Evolutionary conservation across 2,113 vertebrate species (phyloP), one percentile per base, ranked within the genome.

Genomic region (Emberiza fucata): DNA sequence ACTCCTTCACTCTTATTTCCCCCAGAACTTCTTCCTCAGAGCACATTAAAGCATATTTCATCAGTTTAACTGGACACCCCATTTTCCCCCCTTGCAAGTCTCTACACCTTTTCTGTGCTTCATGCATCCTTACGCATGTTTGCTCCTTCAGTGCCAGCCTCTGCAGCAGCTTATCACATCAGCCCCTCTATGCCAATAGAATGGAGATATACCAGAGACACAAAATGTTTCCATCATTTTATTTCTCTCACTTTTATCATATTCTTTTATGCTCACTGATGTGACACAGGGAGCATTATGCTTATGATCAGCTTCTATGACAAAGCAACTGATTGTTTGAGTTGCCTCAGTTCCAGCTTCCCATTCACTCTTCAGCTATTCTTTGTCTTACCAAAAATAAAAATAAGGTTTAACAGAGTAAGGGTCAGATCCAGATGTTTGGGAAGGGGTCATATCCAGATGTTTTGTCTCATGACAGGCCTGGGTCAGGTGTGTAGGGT

Each of bases 1-100:
- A 3, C 7, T 33, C 21, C 8, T 27, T 83, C 39, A 59, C 15
- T n/a, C 20, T n/a, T n/a, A 15, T 18, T 81, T 61, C 9, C 14
- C 17, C 47, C 14, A 40, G 9, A 28, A 73, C 5, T 2, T 65
- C 11, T 45, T 77, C 66, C 64, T 73, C 64, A 72, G 39, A 72
- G 21, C 4, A 57, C 18, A 35, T 42, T 73, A 65, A 21, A 31
- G 21, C 3, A 10, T 4, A 64, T 29, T 65, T 7, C 64, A 47
- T 19, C 27, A 81, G 27, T 14, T 77, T 69, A 56, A 69, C 24
- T 33, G 53, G 33, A 45, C 9, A 51, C 15, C 11, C 6, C 29
- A 68, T 23, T 33, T 37, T 2, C 4, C 3, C 2, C 1, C 18
- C 2, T 19, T 3, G 0, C 28, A 56, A 47, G 5, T 29, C 51